Evolutionary conservation across 2,888 invertebrate genomes (phyloP).

Genomic region (Polyommatus iphigenia): DNA sequence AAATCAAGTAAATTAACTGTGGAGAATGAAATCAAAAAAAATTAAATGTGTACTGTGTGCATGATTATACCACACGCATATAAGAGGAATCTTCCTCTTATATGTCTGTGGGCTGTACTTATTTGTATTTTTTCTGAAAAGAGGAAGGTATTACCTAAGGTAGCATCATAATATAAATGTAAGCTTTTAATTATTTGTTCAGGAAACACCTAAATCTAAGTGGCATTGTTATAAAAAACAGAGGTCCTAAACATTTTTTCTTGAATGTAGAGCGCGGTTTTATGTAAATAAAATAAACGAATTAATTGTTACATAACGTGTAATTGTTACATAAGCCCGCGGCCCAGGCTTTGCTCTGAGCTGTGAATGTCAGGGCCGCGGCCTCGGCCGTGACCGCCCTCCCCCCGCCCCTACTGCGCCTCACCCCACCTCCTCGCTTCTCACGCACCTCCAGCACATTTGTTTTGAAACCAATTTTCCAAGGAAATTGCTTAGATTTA

Average conservation of each 20-base stretch:
- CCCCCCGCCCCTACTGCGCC: conserved; percentile 33
- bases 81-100: too few relatives aligned
- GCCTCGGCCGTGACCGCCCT: conserved; percentile 72
- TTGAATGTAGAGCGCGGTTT: not conserved
- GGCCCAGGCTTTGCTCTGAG: conserved; percentile 55
- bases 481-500: not conserved
- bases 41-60: too few relatives aligned
- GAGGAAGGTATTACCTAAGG: too few relatives aligned
- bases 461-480: not conserved
- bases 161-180: not conserved
- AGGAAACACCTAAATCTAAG: not conserved
- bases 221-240: not conserved
- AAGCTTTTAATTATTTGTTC: not conserved
- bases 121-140: too few relatives aligned
- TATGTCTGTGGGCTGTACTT: too few relatives aligned
- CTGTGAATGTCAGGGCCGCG: conserved; percentile 70
- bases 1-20: too few relatives aligned
- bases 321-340: conserved; percentile 36
- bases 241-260: not conserved
- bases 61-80: too few relatives aligned
- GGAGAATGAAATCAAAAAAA: too few relatives aligned
- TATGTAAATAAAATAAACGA: conserved; percentile 34
- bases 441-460: conserved; percentile 9
- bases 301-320: conserved; percentile 35
- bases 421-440: conserved; percentile 22